Evolutionary conservation across 2,888 invertebrate genomes (phyloP).

Genomic region (Drosophila setosimentum): DNA sequence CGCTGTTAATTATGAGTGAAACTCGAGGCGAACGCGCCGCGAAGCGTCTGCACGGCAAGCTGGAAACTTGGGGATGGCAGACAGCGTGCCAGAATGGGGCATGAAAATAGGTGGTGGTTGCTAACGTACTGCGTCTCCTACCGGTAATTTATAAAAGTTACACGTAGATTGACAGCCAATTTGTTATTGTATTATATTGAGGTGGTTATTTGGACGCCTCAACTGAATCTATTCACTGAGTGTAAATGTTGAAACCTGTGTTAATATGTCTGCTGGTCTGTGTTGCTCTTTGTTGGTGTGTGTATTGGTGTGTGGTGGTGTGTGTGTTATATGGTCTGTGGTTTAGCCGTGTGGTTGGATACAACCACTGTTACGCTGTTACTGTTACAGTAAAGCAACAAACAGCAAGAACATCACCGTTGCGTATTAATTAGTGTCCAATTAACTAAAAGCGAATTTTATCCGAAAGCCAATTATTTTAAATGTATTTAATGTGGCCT

Average conservation of each 20-base stretch:
- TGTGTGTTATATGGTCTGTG: constrained; percentile 32
- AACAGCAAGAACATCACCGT: constrained; percentile 21
- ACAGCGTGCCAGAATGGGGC: neutral
- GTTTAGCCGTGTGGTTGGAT: constrained; percentile 58
- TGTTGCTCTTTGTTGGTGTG: constrained; percentile 17
- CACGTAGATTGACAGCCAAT: constrained; percentile 81
- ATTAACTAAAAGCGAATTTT: constrained; percentile 76
- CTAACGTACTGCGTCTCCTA: constrained; percentile 6
- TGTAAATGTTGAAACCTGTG: constrained; percentile 32
- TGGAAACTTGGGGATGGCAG: neutral
- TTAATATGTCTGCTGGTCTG: constrained; percentile 1
- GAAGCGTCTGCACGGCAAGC: constrained; percentile 27
- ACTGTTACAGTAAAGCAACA: constrained; percentile 10
- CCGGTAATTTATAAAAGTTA: constrained; percentile 80
- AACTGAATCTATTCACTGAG: constrained; percentile 60
- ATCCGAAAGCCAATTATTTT: constrained; percentile 72
- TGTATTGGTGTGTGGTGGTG: constrained; percentile 18
- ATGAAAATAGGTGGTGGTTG: neutral
- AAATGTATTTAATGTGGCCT: constrained; percentile 65
- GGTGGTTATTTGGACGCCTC: constrained; percentile 60
- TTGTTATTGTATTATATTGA: constrained; percentile 70
- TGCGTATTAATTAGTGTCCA: constrained; percentile 72
- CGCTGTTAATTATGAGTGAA: constrained; percentile 72
- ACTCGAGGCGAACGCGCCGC: constrained; percentile 44
- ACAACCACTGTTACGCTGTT: constrained; percentile 3